Conservation (phyloP, 2,797 vertebrate genomes). For the Euphonia xanthogaster region DNA sequence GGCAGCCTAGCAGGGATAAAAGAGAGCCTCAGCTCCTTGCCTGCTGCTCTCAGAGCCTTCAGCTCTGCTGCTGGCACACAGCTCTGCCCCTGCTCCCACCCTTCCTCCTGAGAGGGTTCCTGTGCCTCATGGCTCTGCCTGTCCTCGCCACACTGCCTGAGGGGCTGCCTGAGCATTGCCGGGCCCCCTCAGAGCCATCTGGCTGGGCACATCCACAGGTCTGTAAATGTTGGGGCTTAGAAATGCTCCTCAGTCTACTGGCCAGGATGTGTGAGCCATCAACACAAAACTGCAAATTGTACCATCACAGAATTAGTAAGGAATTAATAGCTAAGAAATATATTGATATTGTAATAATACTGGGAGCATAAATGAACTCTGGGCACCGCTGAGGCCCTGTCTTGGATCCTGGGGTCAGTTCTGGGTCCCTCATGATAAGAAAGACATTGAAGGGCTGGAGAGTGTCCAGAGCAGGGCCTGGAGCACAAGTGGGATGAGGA, state of each 20-base stretch:
- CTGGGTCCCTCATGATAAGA: background rate
- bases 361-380: background rate
- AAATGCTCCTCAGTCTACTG: background rate
- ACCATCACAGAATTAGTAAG: background rate
- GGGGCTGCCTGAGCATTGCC: background rate
- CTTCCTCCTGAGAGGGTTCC: background rate
- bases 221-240: background rate
- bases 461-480: fast-evolving
- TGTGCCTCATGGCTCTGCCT: background rate
- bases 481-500: background rate
- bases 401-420: background rate
- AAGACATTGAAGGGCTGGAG: background rate
- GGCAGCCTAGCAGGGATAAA: background rate
- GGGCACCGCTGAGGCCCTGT: background rate
- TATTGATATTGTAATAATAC: background rate
- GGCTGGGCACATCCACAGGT: background rate
- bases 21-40: background rate
- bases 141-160: background rate
- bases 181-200: background rate
- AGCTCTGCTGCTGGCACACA: background rate
- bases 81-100: background rate
- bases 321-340: background rate
- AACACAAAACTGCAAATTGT: background rate
- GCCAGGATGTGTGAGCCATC: background rate
- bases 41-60: background rate